Conservation (phyloP, 2,797 vertebrate genomes). For the Onychomys torridus region DNA sequence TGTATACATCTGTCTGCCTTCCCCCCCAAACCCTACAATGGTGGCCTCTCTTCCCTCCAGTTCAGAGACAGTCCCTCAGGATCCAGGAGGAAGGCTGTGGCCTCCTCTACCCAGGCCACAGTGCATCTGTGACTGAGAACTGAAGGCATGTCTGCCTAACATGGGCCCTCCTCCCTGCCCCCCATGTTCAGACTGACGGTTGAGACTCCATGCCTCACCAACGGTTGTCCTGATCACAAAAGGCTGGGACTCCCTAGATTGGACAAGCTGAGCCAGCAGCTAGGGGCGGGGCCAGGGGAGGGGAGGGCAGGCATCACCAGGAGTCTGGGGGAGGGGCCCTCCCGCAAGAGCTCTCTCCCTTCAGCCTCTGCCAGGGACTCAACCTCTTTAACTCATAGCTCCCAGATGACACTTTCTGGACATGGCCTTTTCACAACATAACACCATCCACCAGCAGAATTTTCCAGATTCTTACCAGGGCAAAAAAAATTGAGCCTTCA, state of each 20-base stretch:
- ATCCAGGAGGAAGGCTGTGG: not conserved
- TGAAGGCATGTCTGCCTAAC: too few relatives aligned
- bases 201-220: constrained; percentile 65
- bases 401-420: constrained; percentile 36
- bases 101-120: not conserved
- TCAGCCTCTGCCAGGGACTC: not conserved
- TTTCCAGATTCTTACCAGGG: constrained; percentile 78
- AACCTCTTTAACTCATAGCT: constrained; percentile 44
- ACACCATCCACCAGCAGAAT: constrained; percentile 70
- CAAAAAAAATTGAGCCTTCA: constrained; percentile 45
- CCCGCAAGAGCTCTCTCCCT: not conserved
- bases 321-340: not conserved
- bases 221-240: constrained; percentile 62
- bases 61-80: not conserved
- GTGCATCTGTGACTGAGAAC: not conserved
- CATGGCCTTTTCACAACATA: constrained; percentile 53
- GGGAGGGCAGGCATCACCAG: too few relatives aligned
- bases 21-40: not conserved
- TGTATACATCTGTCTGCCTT: not conserved
- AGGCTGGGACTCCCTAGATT: not conserved
- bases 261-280: constrained; percentile 37
- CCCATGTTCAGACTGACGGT: constrained; percentile 36
- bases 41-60: not conserved
- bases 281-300: not conserved
- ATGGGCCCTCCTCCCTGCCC: not conserved